Evolutionary conservation across 2,888 invertebrate genomes (phyloP), one percentile per base, ranked within the genome.

Genomic region (Nomada fucata): DNA sequence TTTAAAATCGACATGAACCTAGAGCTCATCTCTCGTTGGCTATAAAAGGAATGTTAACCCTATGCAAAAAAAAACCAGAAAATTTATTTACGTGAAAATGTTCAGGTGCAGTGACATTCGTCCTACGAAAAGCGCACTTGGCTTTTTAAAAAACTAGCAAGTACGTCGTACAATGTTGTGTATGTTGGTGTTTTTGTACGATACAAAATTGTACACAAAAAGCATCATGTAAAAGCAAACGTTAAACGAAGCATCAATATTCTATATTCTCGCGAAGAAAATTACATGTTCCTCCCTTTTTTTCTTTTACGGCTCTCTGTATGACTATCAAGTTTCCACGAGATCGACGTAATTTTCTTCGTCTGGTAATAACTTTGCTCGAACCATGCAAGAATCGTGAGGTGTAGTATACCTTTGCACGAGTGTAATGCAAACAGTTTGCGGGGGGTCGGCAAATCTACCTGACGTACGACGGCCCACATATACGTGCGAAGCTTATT

Each of bases 381-480:
- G 82, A 76, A 73, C 69, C 83, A 82, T 82, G 83, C 82, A 71
- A 77, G 78, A 82, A 83, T 82, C 83, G 83, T 83, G 83, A 78
- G 83, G 75, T 82, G 69, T 82, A 44, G 75, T 82, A 83, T 83
- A 83, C 83, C 83, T 83, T 83, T 78, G 82, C 79, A 67, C 72
- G 76, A 78, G 76, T 78, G 74, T 79, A 76, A 76, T 77, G 61
- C 67, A 76, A 76, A 83, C 76, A 79, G 73, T 78, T 83, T 82
- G 76, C 70, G 67, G 77, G 84, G 75, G 79, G 69, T 69, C 84
- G 81, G 88, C 87, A 89, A 90, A 91, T 91, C 90, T 92, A 92
- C 92, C 92, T 92, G 91, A 83, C 88, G 84, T 89, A 87, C 84
- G 90, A 86, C 82, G 89, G 88, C 88, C 87, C 90, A 89, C 85